phyloP scores from a whole-genome alignment of 2,113 vertebrate species.

The Talpa occidentalis region DNA sequence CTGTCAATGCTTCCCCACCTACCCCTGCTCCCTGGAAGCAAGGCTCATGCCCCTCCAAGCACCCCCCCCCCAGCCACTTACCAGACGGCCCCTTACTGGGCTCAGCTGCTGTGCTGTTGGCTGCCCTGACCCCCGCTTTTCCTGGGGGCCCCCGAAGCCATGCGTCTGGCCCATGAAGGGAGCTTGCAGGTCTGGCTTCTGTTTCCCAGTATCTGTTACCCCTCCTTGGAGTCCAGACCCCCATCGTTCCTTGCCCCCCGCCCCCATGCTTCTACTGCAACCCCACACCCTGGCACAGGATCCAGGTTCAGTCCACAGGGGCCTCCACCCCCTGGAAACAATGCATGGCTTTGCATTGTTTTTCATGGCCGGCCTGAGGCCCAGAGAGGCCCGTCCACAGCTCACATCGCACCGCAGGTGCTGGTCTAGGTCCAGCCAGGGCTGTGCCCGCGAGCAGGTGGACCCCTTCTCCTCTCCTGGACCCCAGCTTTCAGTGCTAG shows the following conservation, averaged over 20 bases:
- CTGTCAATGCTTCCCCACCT: neutral
- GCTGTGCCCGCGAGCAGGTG: neutral
- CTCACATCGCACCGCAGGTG: neutral
- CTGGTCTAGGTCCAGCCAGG: neutral
- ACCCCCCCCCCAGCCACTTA: neutral
- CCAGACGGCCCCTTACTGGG: no score
- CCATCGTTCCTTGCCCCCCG: neutral
- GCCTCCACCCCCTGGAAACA: fast-evolving
- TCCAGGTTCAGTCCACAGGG: neutral
- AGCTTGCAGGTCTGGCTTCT: fast-evolving
- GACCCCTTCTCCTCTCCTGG: neutral
- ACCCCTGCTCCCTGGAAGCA: neutral
- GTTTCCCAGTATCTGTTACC: no score
- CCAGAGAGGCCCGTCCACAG: neutral
- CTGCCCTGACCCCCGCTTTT: fast-evolving
- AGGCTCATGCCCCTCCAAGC: fast-evolving
- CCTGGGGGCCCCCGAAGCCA: neutral
- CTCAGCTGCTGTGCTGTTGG: no score
- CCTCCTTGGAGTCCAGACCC: neutral
- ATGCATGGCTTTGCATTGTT: neutral
- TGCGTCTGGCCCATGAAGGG: neutral
- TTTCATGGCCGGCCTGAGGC: neutral
- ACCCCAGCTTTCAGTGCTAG: no score
- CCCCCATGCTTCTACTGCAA: neutral
- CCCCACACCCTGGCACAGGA: neutral